Evolutionary conservation across 2,113 vertebrate genomes (phyloP), one percentile per base, ranked within the genome.

Genomic region (Vicugna pacos): DNA sequence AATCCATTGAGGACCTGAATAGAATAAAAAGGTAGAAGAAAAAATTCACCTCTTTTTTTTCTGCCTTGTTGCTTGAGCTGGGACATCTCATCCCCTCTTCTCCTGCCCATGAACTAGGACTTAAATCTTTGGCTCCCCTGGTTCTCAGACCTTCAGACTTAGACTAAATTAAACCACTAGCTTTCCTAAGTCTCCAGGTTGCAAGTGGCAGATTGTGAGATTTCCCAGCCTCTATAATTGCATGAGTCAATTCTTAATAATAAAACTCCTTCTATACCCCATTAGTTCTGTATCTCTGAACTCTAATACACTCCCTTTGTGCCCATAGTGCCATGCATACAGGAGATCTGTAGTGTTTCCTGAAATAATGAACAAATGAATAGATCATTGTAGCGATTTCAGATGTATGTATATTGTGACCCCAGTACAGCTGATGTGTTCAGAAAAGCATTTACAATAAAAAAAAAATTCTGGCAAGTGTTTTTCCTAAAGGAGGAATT

Each of bases 401-500:
- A 48, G 12, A 46, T 95, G 30, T 90, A 62, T 87, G 26, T 50
- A 81, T 93, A 50, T 58, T 69, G 32, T 93, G 19, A 79, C 11
- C 6, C 6, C 32, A 73, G 64, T 83, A 69, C 67, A 83, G 20
- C 12, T 46, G 19, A 64, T 88, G 56, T 56, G 2, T 42, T 92
- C 69, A 90, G 35, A 77, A 97, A 86, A 93, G 48, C 67, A 88
- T 46, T 83, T 92, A 35, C 92, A 24, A 82, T 79, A 22, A 83
- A 22, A 26, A 42, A 56, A 76, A 83, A 58, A 73, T 50, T 87
- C 19, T 79, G 67, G 70, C 14, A 75, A 52, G 11, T 80, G 20
- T 90, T 54, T 82, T 9, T 42, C 70, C 72, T 32, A 94, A 76
- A 83, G 35, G 60, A 75, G 38, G 17, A 90, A 92, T 89, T 86